These are phyloP conservation scores for Tachystola acroxantha DNA, from an alignment of 2,888 invertebrate genomes.

Conservation along the genomic window DNA sequence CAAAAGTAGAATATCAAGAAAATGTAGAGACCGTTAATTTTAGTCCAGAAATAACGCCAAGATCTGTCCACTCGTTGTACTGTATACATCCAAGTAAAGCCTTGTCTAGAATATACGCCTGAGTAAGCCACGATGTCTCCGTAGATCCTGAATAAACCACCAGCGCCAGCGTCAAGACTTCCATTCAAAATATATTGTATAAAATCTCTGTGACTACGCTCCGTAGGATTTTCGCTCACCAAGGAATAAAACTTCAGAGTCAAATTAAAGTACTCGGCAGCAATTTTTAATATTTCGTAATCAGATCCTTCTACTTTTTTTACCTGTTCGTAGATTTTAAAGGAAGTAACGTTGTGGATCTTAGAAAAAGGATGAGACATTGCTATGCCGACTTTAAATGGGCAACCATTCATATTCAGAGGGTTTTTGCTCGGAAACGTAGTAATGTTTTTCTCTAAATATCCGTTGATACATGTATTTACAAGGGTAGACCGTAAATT, in stretches of 20 bases:
- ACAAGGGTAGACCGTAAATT: conserved; percentile 20
- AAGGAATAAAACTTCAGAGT: conserved; percentile 36
- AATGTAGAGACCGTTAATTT: conserved; percentile 39
- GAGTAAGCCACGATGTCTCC: conserved; percentile 50
- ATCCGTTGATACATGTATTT: conserved; percentile 33
- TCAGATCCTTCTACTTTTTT: conserved; percentile 40
- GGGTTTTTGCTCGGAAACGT: conserved; percentile 37
- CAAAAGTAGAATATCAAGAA: conserved; percentile 46
- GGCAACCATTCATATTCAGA: conserved; percentile 42
- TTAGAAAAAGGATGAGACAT: conserved; percentile 39
- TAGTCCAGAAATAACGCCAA: conserved; percentile 44
- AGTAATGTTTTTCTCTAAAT: conserved; percentile 14
- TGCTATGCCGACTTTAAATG: conserved; percentile 44
- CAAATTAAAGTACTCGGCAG: conserved; percentile 44
- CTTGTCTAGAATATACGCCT: conserved; percentile 46
- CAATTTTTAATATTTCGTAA: conserved; percentile 46
- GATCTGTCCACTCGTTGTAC: conserved; percentile 37
- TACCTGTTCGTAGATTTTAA: conserved; percentile 36
- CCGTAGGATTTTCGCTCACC: conserved; percentile 24
- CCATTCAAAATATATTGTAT: conserved; percentile 45
- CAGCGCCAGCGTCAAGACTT: conserved; percentile 48
- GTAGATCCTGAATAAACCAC: conserved; percentile 50
- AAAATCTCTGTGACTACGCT: too few relatives aligned
- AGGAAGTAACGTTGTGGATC: conserved; percentile 25
- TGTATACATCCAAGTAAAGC: conserved; percentile 46